Percentiles rank a stretch among this genome's conserved stretches.
Conservation (phyloP, 2,113 vertebrate species). For the Malurus melanocephalus region DNA sequence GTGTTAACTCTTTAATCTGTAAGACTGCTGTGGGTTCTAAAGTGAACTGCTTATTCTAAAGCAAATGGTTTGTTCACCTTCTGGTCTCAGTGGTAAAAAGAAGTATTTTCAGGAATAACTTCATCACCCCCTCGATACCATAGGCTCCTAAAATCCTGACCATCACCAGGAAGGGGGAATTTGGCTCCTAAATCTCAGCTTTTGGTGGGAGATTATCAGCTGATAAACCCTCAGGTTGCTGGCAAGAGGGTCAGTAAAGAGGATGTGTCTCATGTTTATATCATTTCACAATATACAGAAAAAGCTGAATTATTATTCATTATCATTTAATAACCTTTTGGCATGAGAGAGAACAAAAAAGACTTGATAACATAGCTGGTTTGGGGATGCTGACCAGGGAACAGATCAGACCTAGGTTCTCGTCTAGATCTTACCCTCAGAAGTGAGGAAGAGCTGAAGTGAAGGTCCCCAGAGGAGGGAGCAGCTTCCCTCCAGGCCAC, state of each 20-base stretch:
- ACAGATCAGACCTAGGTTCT: background rate
- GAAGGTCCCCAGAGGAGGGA: background rate
- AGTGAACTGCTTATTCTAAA: background rate
- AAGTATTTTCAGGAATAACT: background rate
- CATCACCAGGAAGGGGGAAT: background rate
- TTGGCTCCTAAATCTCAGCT: background rate
- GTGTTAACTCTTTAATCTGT: background rate
- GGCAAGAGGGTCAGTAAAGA: background rate
- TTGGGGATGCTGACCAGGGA: background rate
- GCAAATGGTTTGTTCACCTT: background rate
- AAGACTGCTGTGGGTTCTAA: background rate
- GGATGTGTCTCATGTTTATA: background rate
- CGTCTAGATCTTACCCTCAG: background rate
- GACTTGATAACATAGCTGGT: background rate
- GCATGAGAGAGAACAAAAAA: background rate
- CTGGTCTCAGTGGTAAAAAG: background rate
- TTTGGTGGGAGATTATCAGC: background rate
- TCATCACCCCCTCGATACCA: background rate
- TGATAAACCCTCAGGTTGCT: background rate
- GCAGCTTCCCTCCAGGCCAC: background rate
- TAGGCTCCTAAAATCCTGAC: background rate
- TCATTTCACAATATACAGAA: background rate
- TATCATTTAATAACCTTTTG: background rate
- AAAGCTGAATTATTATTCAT: background rate
- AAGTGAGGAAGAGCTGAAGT: background rate